Evolutionary conservation across 2,888 invertebrate genomes (phyloP), one percentile per base, ranked within the genome.

Genomic region (Caenorhabditis sp.): DNA sequence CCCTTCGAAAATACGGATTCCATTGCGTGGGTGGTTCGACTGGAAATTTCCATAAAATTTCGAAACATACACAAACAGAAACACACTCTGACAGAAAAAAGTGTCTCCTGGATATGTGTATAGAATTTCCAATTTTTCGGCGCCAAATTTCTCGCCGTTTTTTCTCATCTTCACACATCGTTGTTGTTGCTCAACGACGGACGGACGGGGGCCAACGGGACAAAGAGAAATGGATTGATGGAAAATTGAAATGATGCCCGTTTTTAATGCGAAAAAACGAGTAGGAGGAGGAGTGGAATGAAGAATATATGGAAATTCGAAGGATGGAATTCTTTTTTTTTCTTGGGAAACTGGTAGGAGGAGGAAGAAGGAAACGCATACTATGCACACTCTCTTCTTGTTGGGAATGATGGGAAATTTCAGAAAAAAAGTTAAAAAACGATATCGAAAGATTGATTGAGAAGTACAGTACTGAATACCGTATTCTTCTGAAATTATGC

Each of bases 111-210:
- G 31, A 68, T 54, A 54, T 68, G 68, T 68, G 68, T 51, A 68
- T 68, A 54, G 68, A 68, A 68, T 68, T 68, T 68, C 54, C 68
- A 51, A 68, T 68, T 68, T 49, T 63, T 49, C 64, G 31, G 31
- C 64, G 51, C 51, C 66, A 66, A 64, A 66, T 66, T 51, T 26
- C 4, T 24, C 41, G 41, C 26, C n/a, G 31, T 64, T 47, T 66
- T 51, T 51, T 38, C 68, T 68, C 68, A 68, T 68, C 68, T 68
- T 35, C 68, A n/a, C 19, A 68, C 66, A 49, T 66, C 47, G 51
- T 51, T 51, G 68, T 68, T 68, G 68, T 54, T 68, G 68, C 68
- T 54, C 68, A 54, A 68, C 68, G 66, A 12, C n/a, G 31, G 31
- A 35, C 31, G 4, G 31, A 35, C 31, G 38, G 38, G 38, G 38